Evolutionary conservation across 2,797 vertebrate genomes (phyloP).

Genomic region (Phataginus tetradactyla): DNA sequence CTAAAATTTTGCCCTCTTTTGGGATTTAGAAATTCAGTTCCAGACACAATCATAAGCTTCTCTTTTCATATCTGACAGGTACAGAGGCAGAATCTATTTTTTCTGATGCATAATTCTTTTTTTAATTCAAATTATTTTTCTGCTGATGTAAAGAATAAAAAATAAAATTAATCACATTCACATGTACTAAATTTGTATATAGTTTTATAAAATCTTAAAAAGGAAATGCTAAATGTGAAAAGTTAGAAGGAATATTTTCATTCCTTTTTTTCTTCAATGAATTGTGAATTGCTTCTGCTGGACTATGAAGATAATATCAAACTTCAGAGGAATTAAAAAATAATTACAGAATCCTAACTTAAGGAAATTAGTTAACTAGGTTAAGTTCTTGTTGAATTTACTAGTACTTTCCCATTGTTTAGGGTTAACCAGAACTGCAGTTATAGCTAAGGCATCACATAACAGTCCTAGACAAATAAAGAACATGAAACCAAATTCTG

Average conservation of each 20-base stretch:
- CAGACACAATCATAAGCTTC: not conserved
- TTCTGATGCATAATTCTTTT: not conserved
- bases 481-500: not conserved
- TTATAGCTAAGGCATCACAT: not conserved
- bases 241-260: not conserved
- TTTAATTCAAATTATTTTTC: not conserved
- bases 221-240: not conserved
- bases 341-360: not conserved
- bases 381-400: not conserved
- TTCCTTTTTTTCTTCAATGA: not conserved
- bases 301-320: slow-evolving; percentile 7
- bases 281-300: slow-evolving; percentile 44
- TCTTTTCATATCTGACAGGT: not conserved
- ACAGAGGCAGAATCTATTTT: slow-evolving; percentile 13
- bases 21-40: slow-evolving; percentile 45
- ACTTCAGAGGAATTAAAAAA: slow-evolving; percentile 50
- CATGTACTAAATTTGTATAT: not conserved
- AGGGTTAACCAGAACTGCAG: not conserved
- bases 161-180: not conserved
- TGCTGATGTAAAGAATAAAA: not conserved
- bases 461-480: not conserved
- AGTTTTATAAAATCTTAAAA: slow-evolving; percentile 12
- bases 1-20: not conserved
- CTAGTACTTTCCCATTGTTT: not conserved
- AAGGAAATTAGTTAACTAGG: slow-evolving; percentile 11